A percentile compares a stretch with the other conserved stretches of the same genome.
Conservation (phyloP, 2,888 invertebrate genomes). For the Pseudoips prasinana region DNA sequence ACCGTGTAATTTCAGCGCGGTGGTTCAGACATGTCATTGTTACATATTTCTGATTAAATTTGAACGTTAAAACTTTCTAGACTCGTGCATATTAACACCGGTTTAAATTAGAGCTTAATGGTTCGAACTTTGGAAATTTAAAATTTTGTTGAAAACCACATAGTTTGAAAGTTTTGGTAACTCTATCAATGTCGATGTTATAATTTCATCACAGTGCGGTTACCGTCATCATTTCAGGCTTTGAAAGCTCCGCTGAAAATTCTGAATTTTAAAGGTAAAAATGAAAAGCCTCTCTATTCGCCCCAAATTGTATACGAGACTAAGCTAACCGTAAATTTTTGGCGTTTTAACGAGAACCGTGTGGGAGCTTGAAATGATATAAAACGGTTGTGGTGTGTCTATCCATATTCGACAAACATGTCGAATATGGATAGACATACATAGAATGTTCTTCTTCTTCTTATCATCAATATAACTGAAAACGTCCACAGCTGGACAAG, state of each 20-base stretch:
- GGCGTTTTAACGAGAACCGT: slow-evolving; percentile 46
- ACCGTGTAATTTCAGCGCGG: not conserved
- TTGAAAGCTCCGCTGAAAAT: slow-evolving; percentile 46
- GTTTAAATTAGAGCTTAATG: slow-evolving; percentile 17
- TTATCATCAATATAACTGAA: no score
- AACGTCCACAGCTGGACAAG: no score
- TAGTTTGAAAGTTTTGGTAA: slow-evolving; percentile 39
- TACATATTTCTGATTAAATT: slow-evolving; percentile 7
- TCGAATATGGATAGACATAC: no score
- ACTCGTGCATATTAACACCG: slow-evolving; percentile 18
- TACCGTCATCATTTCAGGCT: slow-evolving; percentile 34
- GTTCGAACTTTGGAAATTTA: slow-evolving; percentile 8
- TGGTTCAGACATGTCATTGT: not conserved
- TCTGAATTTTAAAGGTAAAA: slow-evolving; percentile 53
- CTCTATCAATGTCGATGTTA: slow-evolving; percentile 32
- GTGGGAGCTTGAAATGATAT: slow-evolving; percentile 37
- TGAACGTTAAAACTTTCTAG: slow-evolving; percentile 15
- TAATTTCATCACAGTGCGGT: slow-evolving; percentile 44
- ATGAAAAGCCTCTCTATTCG: slow-evolving; percentile 48
- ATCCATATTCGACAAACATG: no score
- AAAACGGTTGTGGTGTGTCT: slow-evolving; percentile 11
- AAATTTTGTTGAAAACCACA: slow-evolving; percentile 25
- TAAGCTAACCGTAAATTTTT: slow-evolving; percentile 55
- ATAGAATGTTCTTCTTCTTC: no score
- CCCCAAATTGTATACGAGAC: slow-evolving; percentile 50